Percentiles rank a stretch among this genome's conserved stretches.
These are phyloP conservation scores for Australoheros scitulus DNA, from an alignment of 2,113 vertebrate genomes.

Conservation along the genomic window DNA sequence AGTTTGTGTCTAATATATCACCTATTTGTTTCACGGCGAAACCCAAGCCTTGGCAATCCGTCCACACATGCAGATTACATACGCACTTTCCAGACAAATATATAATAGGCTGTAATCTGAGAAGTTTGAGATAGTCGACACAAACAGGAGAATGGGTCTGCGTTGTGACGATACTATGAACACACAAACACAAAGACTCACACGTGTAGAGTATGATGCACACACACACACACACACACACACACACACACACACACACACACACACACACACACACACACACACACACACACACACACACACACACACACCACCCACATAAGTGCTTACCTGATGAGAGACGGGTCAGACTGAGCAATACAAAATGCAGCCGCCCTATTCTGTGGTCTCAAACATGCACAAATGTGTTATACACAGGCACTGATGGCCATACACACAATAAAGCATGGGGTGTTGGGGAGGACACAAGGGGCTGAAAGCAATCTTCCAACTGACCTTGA, in stretches of 20 bases:
- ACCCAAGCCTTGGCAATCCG: slow-evolving; percentile 4
- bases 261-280: background rate
- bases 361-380: slow-evolving; percentile 14
- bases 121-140: slow-evolving; percentile 63
- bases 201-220: background rate
- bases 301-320: too few relatives aligned
- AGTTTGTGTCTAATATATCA: slow-evolving; percentile 28
- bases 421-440: slow-evolving; percentile 54
- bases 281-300: too few relatives aligned
- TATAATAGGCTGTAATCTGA: slow-evolving; percentile 71
- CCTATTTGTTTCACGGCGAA: slow-evolving; percentile 32
- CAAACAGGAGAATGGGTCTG: slow-evolving; percentile 46
- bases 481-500: slow-evolving; percentile 79
- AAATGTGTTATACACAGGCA: slow-evolving; percentile 36
- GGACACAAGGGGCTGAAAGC: slow-evolving; percentile 78
- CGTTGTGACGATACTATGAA: slow-evolving; percentile 30
- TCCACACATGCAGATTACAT: slow-evolving; percentile 22
- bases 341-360: slow-evolving; percentile 39
- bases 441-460: slow-evolving; percentile 50
- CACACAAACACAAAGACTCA: slow-evolving; percentile 14
- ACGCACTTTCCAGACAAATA: slow-evolving; percentile 54
- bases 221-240: background rate
- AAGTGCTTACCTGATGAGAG: slow-evolving; percentile 44
- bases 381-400: slow-evolving; percentile 41
- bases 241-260: background rate